Conservation (phyloP, 2,888 invertebrate genomes). For the Epistrophe grossulariae region DNA sequence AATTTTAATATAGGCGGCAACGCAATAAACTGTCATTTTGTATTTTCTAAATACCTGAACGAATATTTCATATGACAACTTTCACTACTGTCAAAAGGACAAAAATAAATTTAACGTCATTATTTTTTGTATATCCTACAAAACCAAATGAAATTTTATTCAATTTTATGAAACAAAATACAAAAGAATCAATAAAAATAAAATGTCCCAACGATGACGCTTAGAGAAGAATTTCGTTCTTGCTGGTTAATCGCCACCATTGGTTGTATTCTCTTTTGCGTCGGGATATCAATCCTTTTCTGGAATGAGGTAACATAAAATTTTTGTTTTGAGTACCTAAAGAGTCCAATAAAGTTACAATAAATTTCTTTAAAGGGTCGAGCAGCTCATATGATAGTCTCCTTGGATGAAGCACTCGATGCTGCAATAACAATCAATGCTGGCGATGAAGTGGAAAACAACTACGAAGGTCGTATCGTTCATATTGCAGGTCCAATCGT, state of each 20-base stretch:
- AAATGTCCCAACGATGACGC: constrained; percentile 73
- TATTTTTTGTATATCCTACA: neutral
- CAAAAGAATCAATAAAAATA: neutral
- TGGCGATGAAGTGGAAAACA: constrained; percentile 89
- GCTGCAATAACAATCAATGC: constrained; percentile 86
- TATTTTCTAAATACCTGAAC: neutral
- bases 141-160: constrained; percentile 15
- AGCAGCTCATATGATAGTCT: constrained; percentile 91
- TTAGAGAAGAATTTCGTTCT: constrained; percentile 80
- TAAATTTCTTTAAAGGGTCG: constrained; percentile 86
- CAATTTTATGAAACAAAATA: constrained; percentile 17
- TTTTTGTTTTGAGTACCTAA: neutral
- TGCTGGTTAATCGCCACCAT: constrained; percentile 89
- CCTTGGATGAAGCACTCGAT: constrained; percentile 90
- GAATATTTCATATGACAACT: neutral
- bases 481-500: constrained; percentile 90
- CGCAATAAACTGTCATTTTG: neutral
- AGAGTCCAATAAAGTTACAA: neutral
- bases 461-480: constrained; percentile 90
- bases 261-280: constrained; percentile 87
- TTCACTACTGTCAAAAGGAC: neutral
- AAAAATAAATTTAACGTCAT: neutral
- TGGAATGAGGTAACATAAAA: constrained; percentile 91
- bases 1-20: neutral
- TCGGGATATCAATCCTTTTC: constrained; percentile 89